Conservation (phyloP, 2,888 invertebrate genomes). For the Cantharis rustica region DNA sequence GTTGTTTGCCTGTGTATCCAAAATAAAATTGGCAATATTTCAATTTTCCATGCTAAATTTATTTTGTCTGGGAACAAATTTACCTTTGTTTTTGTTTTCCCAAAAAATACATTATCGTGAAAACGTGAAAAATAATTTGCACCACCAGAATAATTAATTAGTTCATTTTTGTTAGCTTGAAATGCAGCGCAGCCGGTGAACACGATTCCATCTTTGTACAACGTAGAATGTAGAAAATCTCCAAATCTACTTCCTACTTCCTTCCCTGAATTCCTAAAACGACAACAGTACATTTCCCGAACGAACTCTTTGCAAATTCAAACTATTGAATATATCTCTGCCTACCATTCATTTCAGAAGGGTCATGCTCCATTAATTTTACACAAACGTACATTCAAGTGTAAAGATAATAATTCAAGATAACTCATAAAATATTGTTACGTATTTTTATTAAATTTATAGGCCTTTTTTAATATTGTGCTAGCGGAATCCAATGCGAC, state of each 20-base stretch:
- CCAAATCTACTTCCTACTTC: not conserved
- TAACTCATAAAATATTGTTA: not conserved
- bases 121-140: not conserved
- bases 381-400: not conserved
- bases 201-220: not conserved
- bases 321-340: not conserved
- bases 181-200: no score
- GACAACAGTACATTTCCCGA: not conserved
- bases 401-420: not conserved
- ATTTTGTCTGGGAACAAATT: not conserved
- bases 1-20: not conserved
- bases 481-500: slow-evolving; percentile 89
- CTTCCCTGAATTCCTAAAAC: not conserved
- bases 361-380: not conserved
- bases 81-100: not conserved
- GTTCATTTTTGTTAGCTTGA: no score
- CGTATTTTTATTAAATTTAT: not conserved
- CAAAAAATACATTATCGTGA: not conserved
- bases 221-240: not conserved
- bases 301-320: not conserved
- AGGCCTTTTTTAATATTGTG: slow-evolving; percentile 58
- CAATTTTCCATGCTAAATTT: not conserved
- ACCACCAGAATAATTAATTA: no score
- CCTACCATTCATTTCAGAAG: not conserved
- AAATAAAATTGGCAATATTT: slow-evolving; percentile 4